Base-by-base conservation (phyloP, 2,113 vertebrate genomes). In the Megaceryle torquata region DNA sequence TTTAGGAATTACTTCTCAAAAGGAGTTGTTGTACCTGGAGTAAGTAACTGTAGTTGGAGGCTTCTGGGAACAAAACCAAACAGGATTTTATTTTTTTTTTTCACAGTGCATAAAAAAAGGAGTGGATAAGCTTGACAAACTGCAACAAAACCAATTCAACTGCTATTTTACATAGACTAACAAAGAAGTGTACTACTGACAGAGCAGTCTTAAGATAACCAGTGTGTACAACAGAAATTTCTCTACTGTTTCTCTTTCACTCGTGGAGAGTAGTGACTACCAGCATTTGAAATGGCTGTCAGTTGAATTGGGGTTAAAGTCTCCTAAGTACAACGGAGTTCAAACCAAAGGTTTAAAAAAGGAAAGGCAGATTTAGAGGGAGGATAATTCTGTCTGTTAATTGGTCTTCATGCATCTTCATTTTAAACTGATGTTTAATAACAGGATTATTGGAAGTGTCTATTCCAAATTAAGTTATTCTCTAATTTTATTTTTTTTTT, bases 141-240 rank as follows among this genome's bases (percentile, higher is more conserved):
- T 46, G 22, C 9, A 56, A 15, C 15, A 56, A 46, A 93, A 51
- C 6, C 37, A 33, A 4, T 22, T 78, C 15, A 19, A 0, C 13
- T 69, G 33, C 26, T 43, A 2, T 82, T 87, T 82, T 89, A 56
- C 9, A 3, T 2, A 29, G n/a, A 13, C 12, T 53, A 28, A 48
- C 19, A 56, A 53, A 77, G 43, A 10, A 26, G 25, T 0, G 0
- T 22, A 5, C 59, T 80, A 37, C 18, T 51, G 37, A 8, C 9
- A 46, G 50, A 60, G 26, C 5, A 37, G 2, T 74, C 46, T 24
- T 71, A 53, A 64, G 41, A 24, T 77, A 37, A 15, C 4, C 20
- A 11, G 0, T 11, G 10, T n/a, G 35, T 78, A 19, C 28, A 43
- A 33, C 0, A 1, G 44, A 46, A 78, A 13, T 24, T 37, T 69